Evolutionary conservation across 2,888 invertebrate genomes (phyloP).

Genomic region (Pollenia angustigena): DNA sequence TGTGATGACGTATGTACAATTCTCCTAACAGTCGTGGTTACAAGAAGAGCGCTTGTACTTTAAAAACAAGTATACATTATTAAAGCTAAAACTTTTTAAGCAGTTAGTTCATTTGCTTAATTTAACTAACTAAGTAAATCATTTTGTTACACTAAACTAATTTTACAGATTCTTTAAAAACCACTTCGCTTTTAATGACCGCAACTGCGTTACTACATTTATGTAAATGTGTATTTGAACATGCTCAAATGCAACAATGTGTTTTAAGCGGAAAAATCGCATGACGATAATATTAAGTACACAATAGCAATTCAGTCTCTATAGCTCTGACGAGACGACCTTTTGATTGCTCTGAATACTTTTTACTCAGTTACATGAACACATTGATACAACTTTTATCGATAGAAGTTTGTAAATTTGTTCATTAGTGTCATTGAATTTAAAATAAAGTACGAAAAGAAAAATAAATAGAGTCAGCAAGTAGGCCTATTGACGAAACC

Average conservation of each 20-base stretch:
- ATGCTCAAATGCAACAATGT: conserved; percentile 31
- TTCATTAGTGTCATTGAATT: too few species aligned
- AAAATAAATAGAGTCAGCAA: too few species aligned
- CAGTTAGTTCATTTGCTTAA: too few species aligned
- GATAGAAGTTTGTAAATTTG: too few species aligned
- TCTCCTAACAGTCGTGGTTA: too few species aligned
- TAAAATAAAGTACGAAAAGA: too few species aligned
- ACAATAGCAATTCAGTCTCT: conserved; percentile 19
- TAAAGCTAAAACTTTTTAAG: too few species aligned
- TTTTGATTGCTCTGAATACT: not conserved
- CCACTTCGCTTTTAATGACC: not conserved
- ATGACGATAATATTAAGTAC: conserved; percentile 33
- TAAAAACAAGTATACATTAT: too few species aligned
- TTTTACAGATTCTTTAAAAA: not conserved
- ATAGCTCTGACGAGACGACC: conserved; percentile 4
- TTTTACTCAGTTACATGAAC: not conserved
- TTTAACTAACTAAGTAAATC: too few species aligned
- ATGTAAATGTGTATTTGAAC: not conserved
- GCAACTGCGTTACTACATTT: not conserved
- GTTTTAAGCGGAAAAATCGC: conserved; percentile 49
- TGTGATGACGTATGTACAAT: not conserved
- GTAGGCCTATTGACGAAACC: too few species aligned
- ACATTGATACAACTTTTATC: not conserved
- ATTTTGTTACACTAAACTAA: too few species aligned
- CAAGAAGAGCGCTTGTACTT: too few species aligned